Conservation (phyloP, 37 sponge, comb jelly and placozoan genomes). For the Dysidea cf. avara region DNA sequence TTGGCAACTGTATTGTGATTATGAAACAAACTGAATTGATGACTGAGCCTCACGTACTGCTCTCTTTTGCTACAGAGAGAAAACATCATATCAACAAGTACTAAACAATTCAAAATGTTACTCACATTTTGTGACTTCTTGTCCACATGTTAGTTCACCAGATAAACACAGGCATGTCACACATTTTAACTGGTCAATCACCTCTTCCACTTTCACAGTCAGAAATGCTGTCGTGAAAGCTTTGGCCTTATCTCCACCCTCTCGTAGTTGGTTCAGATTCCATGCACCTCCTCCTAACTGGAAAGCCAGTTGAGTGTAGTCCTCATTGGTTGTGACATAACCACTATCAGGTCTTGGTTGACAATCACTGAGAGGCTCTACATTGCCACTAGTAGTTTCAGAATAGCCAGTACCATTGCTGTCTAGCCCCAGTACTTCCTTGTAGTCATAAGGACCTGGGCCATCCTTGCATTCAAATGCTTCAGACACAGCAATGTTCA, state of each 20-base stretch:
- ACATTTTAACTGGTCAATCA: slow-evolving; percentile 31
- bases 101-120: too few relatives aligned
- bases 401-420: slow-evolving; percentile 22
- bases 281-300: slow-evolving; percentile 64
- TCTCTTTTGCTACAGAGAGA: too few relatives aligned
- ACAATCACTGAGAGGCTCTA: slow-evolving; percentile 23
- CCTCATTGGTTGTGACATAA: slow-evolving; percentile 50
- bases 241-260: slow-evolving; percentile 43
- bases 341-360: slow-evolving; percentile 31
- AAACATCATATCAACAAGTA: too few relatives aligned
- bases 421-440: slow-evolving; percentile 51
- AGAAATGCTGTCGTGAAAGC: slow-evolving; percentile 80
- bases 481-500: slow-evolving; percentile 65
- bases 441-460: not conserved
- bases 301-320: slow-evolving; percentile 75
- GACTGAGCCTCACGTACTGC: too few relatives aligned
- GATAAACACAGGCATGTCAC: too few relatives aligned
- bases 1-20: too few relatives aligned
- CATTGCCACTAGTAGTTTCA: slow-evolving; percentile 3
- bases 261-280: slow-evolving; percentile 65
- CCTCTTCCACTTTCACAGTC: slow-evolving; percentile 57
- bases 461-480: slow-evolving; percentile 15
- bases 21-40: too few relatives aligned
- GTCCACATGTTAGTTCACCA: too few relatives aligned
- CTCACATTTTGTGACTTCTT: too few relatives aligned